Base-by-base conservation (phyloP, 2,797 vertebrate species). In the Taeniopygia guttata region DNA sequence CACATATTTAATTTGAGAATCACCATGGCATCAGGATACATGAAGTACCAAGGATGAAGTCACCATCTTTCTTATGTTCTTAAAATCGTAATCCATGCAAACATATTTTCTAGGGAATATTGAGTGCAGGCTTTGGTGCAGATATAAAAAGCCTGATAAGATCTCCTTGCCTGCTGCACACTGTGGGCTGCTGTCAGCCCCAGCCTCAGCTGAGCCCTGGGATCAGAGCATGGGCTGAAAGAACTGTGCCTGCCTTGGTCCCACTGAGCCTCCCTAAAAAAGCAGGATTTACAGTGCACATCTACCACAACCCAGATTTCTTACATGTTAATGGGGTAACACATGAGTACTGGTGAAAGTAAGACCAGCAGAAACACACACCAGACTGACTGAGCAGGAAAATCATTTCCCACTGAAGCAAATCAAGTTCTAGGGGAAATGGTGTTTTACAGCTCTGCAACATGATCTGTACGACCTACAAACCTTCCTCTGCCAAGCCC, bases 1-100 rank as follows among this genome's bases (percentile, higher is more conserved):
- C 72, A 85, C 72, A 40, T 36, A 72, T 51, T 87, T 89, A 79
- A 91, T 56, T 67, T 73, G 88, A 73, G 74, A 93, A 90, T 89
- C 67, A 79, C 77, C 62, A 76, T 46, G 83, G 94, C 73, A 94
- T 79, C 90, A 17, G 75, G 94, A 85, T 16, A 66, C 62, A 75
- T 48, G 58, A 74, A 80, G 80, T 13, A 73, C 49, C 88, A n/a
- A 63, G 86, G 76, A 89, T 69, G 72, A 94, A 92, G 67, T 63
- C 52, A 70, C 64, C 68, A 43, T 67, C 64, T 77, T 73, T 81
- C 83, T 60, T 67, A 46, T 13, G 70, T 73, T 94, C 90, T 73
- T 66, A 72, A 72, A 80, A 64, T 12, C 7, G 13, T 59, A 79
- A 95, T 75, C 66, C 80, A 72, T 1, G 32, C 55, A 86, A 93